These are phyloP conservation scores for Montipora cactus DNA, from an alignment of 64 coral and sea anemone genomes.

Conservation along the genomic window DNA sequence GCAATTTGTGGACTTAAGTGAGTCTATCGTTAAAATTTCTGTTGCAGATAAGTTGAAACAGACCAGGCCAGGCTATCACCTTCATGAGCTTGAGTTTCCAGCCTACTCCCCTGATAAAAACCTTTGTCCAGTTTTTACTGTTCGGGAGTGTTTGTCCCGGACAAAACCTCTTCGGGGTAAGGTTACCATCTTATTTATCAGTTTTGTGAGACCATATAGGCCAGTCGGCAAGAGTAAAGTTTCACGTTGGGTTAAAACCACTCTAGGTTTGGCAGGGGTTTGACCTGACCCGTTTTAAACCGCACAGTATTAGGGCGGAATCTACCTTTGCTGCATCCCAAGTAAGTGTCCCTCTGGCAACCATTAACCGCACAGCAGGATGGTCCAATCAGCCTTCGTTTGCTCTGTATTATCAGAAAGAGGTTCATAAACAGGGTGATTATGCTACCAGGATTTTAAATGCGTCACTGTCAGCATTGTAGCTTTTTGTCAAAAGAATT, in stretches of 20 bases:
- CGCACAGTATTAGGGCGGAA: no score
- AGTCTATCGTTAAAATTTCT: constrained; percentile 4
- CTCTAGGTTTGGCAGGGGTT: no score
- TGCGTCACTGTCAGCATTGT: neutral
- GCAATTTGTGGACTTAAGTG: neutral
- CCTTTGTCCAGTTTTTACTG: no score
- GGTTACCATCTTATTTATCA: no score
- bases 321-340: neutral
- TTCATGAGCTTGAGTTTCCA: constrained; percentile 7
- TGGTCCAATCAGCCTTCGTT: neutral
- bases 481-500: no score
- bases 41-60: neutral
- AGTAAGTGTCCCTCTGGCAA: neutral
- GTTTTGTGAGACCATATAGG: no score
- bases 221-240: no score
- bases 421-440: neutral
- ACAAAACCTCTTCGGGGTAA: no score
- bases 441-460: constrained; percentile 15
- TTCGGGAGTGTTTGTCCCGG: no score
- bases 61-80: neutral
- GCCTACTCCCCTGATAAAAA: neutral
- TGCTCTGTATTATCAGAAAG: constrained; percentile 2
- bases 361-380: neutral
- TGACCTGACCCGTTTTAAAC: no score
- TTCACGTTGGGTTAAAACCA: no score